Evolutionary conservation across 2,113 vertebrate genomes (phyloP).

Genomic region (Trinectes maculatus): DNA sequence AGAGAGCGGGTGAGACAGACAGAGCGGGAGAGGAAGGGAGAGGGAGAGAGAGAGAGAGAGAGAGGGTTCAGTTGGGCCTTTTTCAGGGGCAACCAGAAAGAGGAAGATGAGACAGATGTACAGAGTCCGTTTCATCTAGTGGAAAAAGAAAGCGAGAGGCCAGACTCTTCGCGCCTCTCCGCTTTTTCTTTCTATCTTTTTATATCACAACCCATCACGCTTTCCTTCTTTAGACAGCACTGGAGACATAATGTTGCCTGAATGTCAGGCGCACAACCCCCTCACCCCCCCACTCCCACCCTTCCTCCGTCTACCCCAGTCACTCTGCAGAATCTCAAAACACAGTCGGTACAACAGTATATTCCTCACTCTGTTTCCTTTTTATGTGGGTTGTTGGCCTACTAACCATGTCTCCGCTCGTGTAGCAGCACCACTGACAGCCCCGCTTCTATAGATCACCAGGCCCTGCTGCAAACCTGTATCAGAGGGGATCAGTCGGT

Average conservation of each 20-base stretch:
- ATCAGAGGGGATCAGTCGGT: not conserved
- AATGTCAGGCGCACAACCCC: constrained; percentile 51
- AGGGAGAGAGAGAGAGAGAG: constrained; percentile 61
- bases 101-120: constrained; percentile 83
- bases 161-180: constrained; percentile 71
- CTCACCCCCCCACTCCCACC: constrained; percentile 11
- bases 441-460: not conserved
- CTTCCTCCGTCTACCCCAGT: constrained; percentile 57
- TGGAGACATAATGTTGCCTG: constrained; percentile 78
- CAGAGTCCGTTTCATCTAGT: constrained; percentile 81
- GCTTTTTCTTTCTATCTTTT: constrained; percentile 69
- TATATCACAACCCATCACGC: constrained; percentile 73
- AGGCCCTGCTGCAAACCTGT: constrained; percentile 29
- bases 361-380: constrained; percentile 48
- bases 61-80: constrained; percentile 70
- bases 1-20: constrained; percentile 72
- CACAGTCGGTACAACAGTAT: constrained; percentile 46
- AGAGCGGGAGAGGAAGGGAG: constrained; percentile 72
- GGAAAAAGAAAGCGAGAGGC: constrained; percentile 76
- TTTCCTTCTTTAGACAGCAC: constrained; percentile 76
- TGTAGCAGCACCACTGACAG: constrained; percentile 8
- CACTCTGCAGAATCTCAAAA: constrained; percentile 66
- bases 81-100: constrained; percentile 79
- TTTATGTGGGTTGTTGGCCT: constrained; percentile 50
- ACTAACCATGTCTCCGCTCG: constrained; percentile 56